phyloP scores from a whole-genome alignment of 2,888 invertebrate species.

The Sphecodes monilicornis region DNA sequence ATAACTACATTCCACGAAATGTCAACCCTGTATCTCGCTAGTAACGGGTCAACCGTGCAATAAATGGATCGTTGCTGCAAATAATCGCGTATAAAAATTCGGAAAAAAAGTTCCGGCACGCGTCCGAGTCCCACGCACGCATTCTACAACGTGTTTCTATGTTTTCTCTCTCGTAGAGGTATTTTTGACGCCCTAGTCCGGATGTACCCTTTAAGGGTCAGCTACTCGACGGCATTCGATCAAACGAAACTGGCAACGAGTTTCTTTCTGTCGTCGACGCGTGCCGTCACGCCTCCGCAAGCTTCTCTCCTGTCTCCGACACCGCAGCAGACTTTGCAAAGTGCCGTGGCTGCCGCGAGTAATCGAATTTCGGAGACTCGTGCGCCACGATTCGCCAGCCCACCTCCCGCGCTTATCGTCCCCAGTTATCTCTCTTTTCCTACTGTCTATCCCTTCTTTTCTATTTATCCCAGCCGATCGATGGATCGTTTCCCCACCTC shows the following conservation, averaged over 20 bases:
- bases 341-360: constrained; percentile 53
- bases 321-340: constrained; percentile 57
- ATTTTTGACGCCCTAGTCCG: not conserved
- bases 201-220: not conserved
- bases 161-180: not conserved
- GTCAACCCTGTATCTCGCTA: not conserved
- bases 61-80: not conserved
- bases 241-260: constrained; percentile 5
- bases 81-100: not conserved
- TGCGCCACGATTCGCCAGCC: constrained; percentile 56
- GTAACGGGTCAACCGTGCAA: not conserved
- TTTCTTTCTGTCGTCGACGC: constrained; percentile 8
- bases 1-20: not conserved
- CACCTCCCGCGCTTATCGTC: constrained; percentile 39
- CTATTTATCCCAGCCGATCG: constrained; percentile 39
- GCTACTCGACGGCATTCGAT: not conserved
- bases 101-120: not conserved
- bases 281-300: constrained; percentile 4
- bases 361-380: constrained; percentile 62
- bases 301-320: constrained; percentile 60
- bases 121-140: not conserved
- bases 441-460: constrained; percentile 5
- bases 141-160: not conserved
- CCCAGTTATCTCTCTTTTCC: constrained; percentile 27
- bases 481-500: not conserved